Conservation (phyloP, 2,888 invertebrate genomes). For the Orthosia gothica region DNA sequence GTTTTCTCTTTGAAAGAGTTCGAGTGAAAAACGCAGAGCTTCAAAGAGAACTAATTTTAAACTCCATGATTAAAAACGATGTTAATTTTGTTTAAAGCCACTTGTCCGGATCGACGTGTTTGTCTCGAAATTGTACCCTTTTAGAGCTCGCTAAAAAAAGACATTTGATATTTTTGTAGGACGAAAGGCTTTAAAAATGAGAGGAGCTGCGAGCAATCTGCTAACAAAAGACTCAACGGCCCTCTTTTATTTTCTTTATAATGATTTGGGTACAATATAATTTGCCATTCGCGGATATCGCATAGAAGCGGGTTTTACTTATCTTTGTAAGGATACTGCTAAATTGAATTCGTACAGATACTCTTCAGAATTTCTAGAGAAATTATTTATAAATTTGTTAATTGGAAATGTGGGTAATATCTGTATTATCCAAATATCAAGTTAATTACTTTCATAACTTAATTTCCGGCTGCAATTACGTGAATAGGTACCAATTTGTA, state of each 20-base stretch:
- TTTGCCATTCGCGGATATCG: too few relatives aligned
- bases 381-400: not conserved
- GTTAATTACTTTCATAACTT: too few relatives aligned
- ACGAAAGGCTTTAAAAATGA: constrained; percentile 68
- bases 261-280: too few relatives aligned
- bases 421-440: not conserved
- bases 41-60: constrained; percentile 83
- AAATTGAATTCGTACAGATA: constrained; percentile 10
- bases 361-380: constrained; percentile 3
- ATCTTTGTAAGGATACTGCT: not conserved
- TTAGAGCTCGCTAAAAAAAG: too few relatives aligned
- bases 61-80: constrained; percentile 81
- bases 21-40: constrained; percentile 69
- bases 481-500: too few relatives aligned
- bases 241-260: constrained; percentile 30
- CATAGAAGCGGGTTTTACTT: not conserved
- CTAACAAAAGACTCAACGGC: constrained; percentile 57
- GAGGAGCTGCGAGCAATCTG: constrained; percentile 59
- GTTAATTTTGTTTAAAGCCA: constrained; percentile 77
- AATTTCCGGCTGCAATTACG: too few relatives aligned
- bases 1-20: constrained; percentile 68
- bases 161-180: too few relatives aligned
- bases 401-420: constrained; percentile 1
- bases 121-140: constrained; percentile 69
- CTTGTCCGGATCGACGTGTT: constrained; percentile 73